Evolutionary conservation across 2,113 vertebrate species (phyloP), one percentile per base, ranked within the genome.

Genomic region (Propithecus coquereli): DNA sequence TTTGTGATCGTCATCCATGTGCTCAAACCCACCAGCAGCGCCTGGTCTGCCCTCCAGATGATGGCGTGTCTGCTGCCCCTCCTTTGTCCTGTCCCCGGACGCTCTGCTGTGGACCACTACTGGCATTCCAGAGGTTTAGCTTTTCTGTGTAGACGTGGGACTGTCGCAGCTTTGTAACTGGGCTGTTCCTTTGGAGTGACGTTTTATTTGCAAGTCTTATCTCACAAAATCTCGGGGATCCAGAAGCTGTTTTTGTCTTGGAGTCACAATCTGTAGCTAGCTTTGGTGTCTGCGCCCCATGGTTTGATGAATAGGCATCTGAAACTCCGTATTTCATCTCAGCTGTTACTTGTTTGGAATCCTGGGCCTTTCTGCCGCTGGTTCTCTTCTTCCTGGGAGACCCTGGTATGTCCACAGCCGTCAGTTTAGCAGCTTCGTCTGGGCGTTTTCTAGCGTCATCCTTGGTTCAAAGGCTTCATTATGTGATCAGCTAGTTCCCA

Each of bases 401-500:
- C 50, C 27, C 59, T 37, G 34, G 43, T 70, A 22, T 37, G 10
- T 77, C 70, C 11, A 27, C 6, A 50, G 37, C 57, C 61, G 61
- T 4, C 23, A 16, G 32, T 45, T 61, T 63, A 66, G 45, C 40
- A 91, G 7, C 18, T 66, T 92, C 37, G 23, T 63, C 59, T 57
- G 22, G 80, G 87, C 25, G 59, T 79, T 83, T 37, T 79, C 81
- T 84, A 54, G 79, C 77, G 83, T 81, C 74, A 59, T 43, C 37
- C 30, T 66, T 34, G 23, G 9, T 91, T 66, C 47, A 43, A 52
- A 91, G 50, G 0, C 68, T 79, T 77, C 50, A 27, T 63, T 76
- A 37, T 94, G 76, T 87, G 34, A 76, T 77, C 52, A 70, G 50
- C 87, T 91, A 13, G 54, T 94, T 30, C 68, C 76, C 18, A 52